Evolutionary conservation across 2,888 invertebrate genomes (phyloP).

Genomic region (Hipparchia semele): DNA sequence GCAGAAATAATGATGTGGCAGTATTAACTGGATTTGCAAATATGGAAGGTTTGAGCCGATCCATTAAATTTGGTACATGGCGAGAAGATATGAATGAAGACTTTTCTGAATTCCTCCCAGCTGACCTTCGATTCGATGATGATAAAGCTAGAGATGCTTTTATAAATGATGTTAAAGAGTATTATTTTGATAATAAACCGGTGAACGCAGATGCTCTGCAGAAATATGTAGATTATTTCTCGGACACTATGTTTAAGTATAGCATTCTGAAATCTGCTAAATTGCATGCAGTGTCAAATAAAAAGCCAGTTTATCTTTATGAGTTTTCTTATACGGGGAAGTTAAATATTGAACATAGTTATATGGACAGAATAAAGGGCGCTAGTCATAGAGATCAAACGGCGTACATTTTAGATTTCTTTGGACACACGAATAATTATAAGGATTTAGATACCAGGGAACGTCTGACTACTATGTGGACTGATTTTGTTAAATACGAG

Average conservation of each 20-base stretch:
- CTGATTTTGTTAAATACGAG: slow-evolving; percentile 69
- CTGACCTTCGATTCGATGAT: slow-evolving; percentile 60
- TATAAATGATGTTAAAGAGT: slow-evolving; percentile 53
- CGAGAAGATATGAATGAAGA: slow-evolving; percentile 67
- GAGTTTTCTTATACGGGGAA: slow-evolving; percentile 71
- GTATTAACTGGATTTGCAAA: slow-evolving; percentile 67
- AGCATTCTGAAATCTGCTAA: slow-evolving; percentile 66
- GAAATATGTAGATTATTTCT: slow-evolving; percentile 68
- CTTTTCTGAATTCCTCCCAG: slow-evolving; percentile 68
- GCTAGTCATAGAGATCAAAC: slow-evolving; percentile 75
- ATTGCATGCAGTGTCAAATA: slow-evolving; percentile 54
- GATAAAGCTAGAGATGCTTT: slow-evolving; percentile 51
- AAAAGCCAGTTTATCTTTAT: slow-evolving; percentile 62
- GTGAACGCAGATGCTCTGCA: slow-evolving; percentile 55
- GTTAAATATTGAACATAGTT: slow-evolving; percentile 62
- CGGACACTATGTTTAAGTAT: slow-evolving; percentile 74
- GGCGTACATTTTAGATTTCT: slow-evolving; percentile 69
- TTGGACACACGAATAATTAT: slow-evolving; percentile 55
- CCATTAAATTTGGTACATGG: slow-evolving; percentile 64
- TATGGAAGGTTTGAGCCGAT: slow-evolving; percentile 74
- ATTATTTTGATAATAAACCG: slow-evolving; percentile 64
- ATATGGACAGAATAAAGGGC: slow-evolving; percentile 65
- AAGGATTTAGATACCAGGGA: slow-evolving; percentile 68
- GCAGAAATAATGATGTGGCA: slow-evolving; percentile 56
- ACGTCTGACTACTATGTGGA: slow-evolving; percentile 70